Evolutionary conservation across 2,797 vertebrate genomes (phyloP), one percentile per base, ranked within the genome.

Genomic region (Microhierax caerulescens): DNA sequence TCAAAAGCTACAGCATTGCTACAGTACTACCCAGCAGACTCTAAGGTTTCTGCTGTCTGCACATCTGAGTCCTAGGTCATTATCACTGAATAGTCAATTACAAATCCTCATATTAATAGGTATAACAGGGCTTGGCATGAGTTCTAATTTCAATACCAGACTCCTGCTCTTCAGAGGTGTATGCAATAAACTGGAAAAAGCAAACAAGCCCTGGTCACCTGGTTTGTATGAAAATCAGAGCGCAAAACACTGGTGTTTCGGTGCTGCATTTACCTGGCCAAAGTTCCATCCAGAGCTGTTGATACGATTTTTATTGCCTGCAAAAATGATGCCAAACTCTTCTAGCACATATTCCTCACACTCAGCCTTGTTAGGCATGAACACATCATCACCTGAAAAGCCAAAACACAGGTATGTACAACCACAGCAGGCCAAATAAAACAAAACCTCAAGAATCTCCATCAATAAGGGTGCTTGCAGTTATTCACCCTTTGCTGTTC

Each of bases 271-370:
- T 98, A 98, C 98, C 98, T 98, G 98, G 68, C 98, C 98, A 1
- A 94, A 98, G 91, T 98, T 98, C 98, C 98, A 98, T 79, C 98
- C 98, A 63, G 98, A 93, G 53, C 84, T 37, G 45, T 56, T 57
- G 83, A 98, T 98, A 61, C 20, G 96, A 45, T 97, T 93, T 41
- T 72, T 43, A 21, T 85, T 98, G 68, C 98, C 98, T 3, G 93
- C 97, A 48, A 96, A 98, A 91, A 98, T 96, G 28, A 98, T 76
- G 13, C 98, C 98, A 23, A 98, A 95, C 77, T 98, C 98, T 91
- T 98, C 97, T 25, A 98, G 94, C 53, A 98, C 95, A 3, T 98
- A 98, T 56, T 98, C 98, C 48, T 98, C 82, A 54, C 98, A 97
- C 57, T 98, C 98, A 15, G 97, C 97, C 0, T 92, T 56, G 51